Base-by-base conservation (phyloP, 2,888 invertebrate genomes). In the Anorthoa munda region DNA sequence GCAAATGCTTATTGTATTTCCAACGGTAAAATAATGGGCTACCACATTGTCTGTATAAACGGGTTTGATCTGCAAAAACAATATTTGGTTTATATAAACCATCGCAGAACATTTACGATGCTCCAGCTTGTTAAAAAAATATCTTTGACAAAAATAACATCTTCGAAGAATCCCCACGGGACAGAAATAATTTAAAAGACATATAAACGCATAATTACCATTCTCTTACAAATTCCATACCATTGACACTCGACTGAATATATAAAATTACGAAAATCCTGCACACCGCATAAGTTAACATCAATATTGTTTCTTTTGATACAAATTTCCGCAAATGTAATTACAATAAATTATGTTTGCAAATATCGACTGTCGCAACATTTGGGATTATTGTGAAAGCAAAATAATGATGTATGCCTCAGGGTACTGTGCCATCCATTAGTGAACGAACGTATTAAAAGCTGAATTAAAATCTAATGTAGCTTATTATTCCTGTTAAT, bases 321-420 rank as follows among this genome's bases (percentile, higher is more conserved):
- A 66, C 45, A 46, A 71, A 26, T 59, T 75, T 66, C 48, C 61
- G 17, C 58, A 59, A 63, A 70, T 50, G 48, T 69, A 56, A 77
- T 77, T 60, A 58, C 65, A 68, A 65, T 68, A 61, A 66, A 67
- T 61, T 26, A 64, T 71, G 56, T 71, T 71, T 65, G 64, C 45
- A 39, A 71, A 77, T 45, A n/a, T 53, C n/a, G 71, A 31, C 69
- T 31, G 70, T 77, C 59, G 66, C 60, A 61, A 65, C 53, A 58
- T 77, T 53, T 18, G 12, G 31, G 12, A 72, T 82, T 69, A 72
- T 72, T 77, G 60, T n/a, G 51, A 60, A 60, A 82, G 48, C 53
- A 64, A 53, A 81, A 66, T 82, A 78, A 82, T 80, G 66, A 51
- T 21, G 51, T 59, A 21, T 59, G 82, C 82, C 72, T 70, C 64